Evolutionary conservation across 2,888 invertebrate species (phyloP).

Genomic region (Muschampia plurimacula): DNA sequence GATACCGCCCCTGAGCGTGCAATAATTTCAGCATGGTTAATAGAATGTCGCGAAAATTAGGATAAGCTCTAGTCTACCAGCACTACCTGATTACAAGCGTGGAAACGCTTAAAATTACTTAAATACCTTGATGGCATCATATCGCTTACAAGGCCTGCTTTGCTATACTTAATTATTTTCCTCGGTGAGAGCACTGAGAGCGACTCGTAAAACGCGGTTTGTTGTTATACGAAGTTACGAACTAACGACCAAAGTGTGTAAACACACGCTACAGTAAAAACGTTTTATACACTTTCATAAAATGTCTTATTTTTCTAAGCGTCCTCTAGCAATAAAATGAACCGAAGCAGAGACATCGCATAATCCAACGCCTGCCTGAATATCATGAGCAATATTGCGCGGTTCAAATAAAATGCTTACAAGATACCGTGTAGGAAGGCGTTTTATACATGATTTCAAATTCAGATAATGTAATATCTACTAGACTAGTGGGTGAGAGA

Average conservation of each 20-base stretch:
- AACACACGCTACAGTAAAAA: constrained; percentile 73
- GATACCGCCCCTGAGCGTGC: constrained; percentile 64
- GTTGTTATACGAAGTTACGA: constrained; percentile 65
- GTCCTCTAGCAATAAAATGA: constrained; percentile 51
- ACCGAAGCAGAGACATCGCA: constrained; percentile 35
- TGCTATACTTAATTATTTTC: constrained; percentile 63
- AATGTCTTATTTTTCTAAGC: constrained; percentile 58
- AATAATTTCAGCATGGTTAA: constrained; percentile 77
- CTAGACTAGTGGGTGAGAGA: not conserved
- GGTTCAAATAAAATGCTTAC: constrained; percentile 29
- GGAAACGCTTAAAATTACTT: constrained; percentile 74
- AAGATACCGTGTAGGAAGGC: constrained; percentile 22
- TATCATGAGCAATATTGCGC: constrained; percentile 58
- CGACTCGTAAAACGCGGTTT: constrained; percentile 59
- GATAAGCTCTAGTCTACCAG: constrained; percentile 67
- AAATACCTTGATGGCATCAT: constrained; percentile 68
- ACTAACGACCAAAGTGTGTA: constrained; percentile 69
- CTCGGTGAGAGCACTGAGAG: constrained; percentile 42
- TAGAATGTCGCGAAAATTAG: constrained; percentile 79
- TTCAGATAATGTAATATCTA: not conserved
- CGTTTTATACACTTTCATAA: constrained; percentile 64
- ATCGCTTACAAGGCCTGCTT: constrained; percentile 45
- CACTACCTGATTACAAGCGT: constrained; percentile 74
- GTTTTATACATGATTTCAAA: constrained; percentile 16
- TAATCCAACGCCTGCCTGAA: constrained; percentile 58